Evolutionary conservation across 1,140 invertebrate genomes (phyloP), one percentile per base, ranked within the genome.

Genomic region (Carcinoscorpius rotundicauda): DNA sequence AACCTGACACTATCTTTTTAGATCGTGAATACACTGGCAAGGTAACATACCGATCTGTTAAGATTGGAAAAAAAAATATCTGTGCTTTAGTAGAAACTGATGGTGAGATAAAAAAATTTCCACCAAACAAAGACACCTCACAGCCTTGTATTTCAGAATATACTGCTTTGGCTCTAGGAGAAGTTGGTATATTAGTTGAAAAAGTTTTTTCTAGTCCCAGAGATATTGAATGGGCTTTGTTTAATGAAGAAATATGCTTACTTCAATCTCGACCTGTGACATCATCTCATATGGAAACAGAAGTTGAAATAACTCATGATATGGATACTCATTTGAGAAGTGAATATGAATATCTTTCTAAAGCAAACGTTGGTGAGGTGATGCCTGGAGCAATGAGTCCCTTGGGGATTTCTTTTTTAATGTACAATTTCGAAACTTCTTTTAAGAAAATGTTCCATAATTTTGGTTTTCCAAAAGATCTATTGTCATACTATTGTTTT

Each of bases 101-200:
- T 29, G 29, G 29, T 29, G 29, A 29, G 29, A 79, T 84, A 84
- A 76, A 69, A 29, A 29, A 29, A 29, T 0, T 29, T 29, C 2
- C 29, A 29, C 29, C 29, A 29, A 29, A 29, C 29, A 29, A 29
- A 29, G 29, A 29, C 29, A 29, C 29, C 29, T 29, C 29, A 29
- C 29, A 29, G 29, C 29, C 29, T 1, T 29, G 29, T 29, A 29
- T 29, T 29, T 29, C 29, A 29, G 29, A 29, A 29, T 29, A 29
- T 29, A 29, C 29, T 29, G 29, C 29, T 29, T 29, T 29, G 29
- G 29, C 29, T 29, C 29, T 29, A 29, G 29, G 29, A 29, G 29
- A 29, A 29, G 29, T 29, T 29, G 29, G 29, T 29, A 29, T 29
- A 29, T 29, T 29, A 61, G 55, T 65, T 6, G 64, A 65, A 49